phyloP scores from a whole-genome alignment of 2,888 invertebrate species.

The Liopterus haemorrhoidalis region DNA sequence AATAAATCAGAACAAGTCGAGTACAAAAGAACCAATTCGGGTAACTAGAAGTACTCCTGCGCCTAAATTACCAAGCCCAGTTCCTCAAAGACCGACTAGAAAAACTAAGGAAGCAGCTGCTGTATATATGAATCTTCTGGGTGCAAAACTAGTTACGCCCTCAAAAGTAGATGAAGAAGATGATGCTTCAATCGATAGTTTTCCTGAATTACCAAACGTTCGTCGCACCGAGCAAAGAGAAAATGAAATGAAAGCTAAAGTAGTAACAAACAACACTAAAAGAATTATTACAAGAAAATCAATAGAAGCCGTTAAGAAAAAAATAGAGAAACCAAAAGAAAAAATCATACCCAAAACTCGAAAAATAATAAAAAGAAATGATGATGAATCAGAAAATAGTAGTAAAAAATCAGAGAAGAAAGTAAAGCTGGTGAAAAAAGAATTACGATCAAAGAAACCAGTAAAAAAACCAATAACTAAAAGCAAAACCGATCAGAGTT shows the following conservation, averaged over 20 bases:
- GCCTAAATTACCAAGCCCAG: conserved; percentile 10
- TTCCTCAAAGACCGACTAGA: conserved; percentile 53
- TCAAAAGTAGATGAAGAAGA: conserved; percentile 59
- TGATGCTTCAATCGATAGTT: conserved; percentile 59
- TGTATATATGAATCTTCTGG: conserved; percentile 67
- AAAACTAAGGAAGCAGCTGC: conserved; percentile 73
- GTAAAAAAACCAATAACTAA: conserved; percentile 27
- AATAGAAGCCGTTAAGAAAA: conserved; percentile 25
- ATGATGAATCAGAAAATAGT: conserved; percentile 12
- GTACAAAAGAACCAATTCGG: conserved; percentile 15
- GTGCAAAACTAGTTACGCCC: conserved; percentile 60
- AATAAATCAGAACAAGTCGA: conserved; percentile 12
- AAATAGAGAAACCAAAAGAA: conserved; percentile 20
- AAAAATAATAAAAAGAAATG: conserved; percentile 37
- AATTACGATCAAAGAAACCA: conserved; percentile 20
- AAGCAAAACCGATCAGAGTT: conserved; percentile 45
- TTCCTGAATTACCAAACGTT: conserved; percentile 61
- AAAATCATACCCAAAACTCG: conserved; percentile 28
- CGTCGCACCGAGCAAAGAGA: conserved; percentile 57
- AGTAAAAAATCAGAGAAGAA: conserved; percentile 17
- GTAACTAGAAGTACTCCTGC: conserved; percentile 18
- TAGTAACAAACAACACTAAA: conserved; percentile 32
- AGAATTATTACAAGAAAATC: conserved; percentile 21
- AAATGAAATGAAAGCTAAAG: conserved; percentile 52
- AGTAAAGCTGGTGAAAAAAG: conserved; percentile 20